Percentiles rank a stretch among this genome's conserved stretches.
Conservation (phyloP, 2,797 vertebrate species). For the Danio albolineatus region DNA sequence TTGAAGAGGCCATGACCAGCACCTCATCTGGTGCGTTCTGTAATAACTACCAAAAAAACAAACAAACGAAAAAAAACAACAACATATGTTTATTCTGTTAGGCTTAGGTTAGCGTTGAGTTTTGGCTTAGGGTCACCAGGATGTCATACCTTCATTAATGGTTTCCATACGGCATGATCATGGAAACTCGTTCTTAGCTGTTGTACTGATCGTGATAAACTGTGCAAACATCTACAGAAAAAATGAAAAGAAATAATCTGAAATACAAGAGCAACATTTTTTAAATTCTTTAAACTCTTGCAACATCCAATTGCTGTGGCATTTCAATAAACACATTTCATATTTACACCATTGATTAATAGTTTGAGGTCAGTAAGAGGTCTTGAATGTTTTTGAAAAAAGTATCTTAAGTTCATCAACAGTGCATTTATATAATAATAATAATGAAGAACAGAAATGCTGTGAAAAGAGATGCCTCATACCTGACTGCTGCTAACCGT, state of each 20-base stretch:
- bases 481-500: slow-evolving; percentile 98
- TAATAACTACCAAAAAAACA: slow-evolving; percentile 84
- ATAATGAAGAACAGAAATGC: not conserved
- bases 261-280: not conserved
- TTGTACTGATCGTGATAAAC: slow-evolving; percentile 98
- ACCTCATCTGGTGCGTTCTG: slow-evolving; percentile 99
- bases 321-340: not conserved
- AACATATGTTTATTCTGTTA: slow-evolving; percentile 32
- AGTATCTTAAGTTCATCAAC: not conserved
- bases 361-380: not conserved
- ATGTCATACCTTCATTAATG: slow-evolving; percentile 92
- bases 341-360: not conserved
- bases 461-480: slow-evolving; percentile 51
- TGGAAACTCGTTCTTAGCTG: slow-evolving; percentile 98
- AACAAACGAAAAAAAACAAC: too few species aligned
- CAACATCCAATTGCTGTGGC: not conserved
- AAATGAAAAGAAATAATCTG: not conserved
- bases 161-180: slow-evolving; percentile 98
- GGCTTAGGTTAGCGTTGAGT: not conserved
- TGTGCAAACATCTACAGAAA: slow-evolving; percentile 87
- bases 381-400: not conserved
- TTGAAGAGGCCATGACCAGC: slow-evolving; percentile 96
- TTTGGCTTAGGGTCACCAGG: not conserved
- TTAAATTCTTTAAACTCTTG: not conserved
- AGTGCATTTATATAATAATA: not conserved